phyloP scores from a whole-genome alignment of 2,888 invertebrate genomes.

The Phortica magna region DNA sequence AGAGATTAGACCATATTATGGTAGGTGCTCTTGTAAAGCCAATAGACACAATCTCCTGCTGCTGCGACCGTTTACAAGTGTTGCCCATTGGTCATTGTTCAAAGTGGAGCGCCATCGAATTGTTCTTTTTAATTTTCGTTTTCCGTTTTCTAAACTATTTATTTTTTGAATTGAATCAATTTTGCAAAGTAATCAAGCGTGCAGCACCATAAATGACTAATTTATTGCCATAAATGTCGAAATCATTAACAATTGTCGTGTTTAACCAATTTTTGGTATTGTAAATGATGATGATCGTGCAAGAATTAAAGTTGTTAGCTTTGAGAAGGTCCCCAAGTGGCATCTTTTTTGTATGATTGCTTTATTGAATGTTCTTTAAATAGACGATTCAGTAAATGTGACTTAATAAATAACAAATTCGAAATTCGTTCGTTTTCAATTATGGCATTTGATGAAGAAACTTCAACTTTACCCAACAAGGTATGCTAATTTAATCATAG shows the following conservation, averaged over 20 bases:
- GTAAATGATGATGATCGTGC: slow-evolving; percentile 46
- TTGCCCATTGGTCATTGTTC: not conserved
- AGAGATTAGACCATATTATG: no score
- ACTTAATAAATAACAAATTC: no score
- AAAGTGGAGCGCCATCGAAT: not conserved
- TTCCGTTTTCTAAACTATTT: not conserved
- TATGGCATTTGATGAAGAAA: no score
- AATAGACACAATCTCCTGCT: no score
- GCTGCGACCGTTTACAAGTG: not conserved
- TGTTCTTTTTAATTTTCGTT: no score
- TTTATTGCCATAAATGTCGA: slow-evolving; percentile 49
- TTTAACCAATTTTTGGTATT: slow-evolving; percentile 47
- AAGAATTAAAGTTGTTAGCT: slow-evolving; percentile 2
- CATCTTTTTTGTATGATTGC: no score
- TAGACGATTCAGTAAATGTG: no score
- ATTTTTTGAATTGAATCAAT: slow-evolving; percentile 56
- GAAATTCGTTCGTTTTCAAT: no score
- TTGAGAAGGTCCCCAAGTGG: not conserved
- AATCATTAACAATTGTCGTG: slow-evolving; percentile 54
- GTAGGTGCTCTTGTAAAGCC: no score
- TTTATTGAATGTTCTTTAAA: no score
- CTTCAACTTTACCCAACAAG: no score
- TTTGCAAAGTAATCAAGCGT: slow-evolving; percentile 8
- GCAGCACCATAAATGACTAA: slow-evolving; percentile 28
- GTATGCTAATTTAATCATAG: no score